Evolutionary conservation across 2,888 invertebrate species (phyloP).

Genomic region (Sesia bembeciformis): DNA sequence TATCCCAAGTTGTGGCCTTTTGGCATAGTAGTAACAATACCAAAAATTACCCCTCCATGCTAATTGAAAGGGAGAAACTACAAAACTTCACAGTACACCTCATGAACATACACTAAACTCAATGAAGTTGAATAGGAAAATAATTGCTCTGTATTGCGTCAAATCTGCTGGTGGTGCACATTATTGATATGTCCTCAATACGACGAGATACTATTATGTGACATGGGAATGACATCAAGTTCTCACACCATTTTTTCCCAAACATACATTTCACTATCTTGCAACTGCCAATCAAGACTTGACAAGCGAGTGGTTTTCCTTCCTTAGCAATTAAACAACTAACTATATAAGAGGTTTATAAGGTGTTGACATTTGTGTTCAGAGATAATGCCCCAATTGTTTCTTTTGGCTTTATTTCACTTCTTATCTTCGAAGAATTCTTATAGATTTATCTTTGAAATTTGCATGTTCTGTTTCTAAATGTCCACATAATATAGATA

Average conservation of each 20-base stretch:
- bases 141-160: background rate
- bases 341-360: constrained; percentile 1
- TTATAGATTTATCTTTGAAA: constrained; percentile 3
- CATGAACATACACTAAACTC: background rate
- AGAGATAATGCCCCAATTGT: constrained; percentile 3
- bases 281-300: background rate
- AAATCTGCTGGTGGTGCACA: background rate
- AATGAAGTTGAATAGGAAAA: background rate
- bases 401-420: constrained; percentile 3
- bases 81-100: background rate
- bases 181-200: background rate
- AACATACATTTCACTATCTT: background rate
- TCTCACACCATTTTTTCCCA: background rate
- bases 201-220: background rate
- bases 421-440: constrained; percentile 3
- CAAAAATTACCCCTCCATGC: background rate
- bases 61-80: background rate
- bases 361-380: background rate
- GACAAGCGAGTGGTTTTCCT: background rate
- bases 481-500: constrained; percentile 3
- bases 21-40: background rate
- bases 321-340: background rate
- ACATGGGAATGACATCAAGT: background rate
- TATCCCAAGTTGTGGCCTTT: no score
- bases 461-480: constrained; percentile 6